Evolutionary conservation across 2,888 invertebrate genomes (phyloP), one percentile per base, ranked within the genome.

Genomic region (Schrankia costaestrigalis): DNA sequence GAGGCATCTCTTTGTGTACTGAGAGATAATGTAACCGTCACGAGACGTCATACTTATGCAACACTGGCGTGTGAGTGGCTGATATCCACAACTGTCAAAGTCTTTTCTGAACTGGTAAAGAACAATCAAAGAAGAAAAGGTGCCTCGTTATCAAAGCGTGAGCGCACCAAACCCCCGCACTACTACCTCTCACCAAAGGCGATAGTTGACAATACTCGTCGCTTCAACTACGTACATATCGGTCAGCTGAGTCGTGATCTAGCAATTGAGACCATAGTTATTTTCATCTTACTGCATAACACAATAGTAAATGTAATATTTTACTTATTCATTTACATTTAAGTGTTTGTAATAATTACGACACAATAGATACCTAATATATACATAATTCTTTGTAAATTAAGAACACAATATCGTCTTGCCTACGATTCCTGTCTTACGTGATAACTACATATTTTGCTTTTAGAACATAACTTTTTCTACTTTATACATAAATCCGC

Each of bases 31-130:
- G 70, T 48, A 51, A 55, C 52, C 71, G 76, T 84, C 84, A 83
- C 85, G 82, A 82, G 83, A 78, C 76, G 46, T 55, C 61, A 57
- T 68, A 65, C 71, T 82, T 81, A 81, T 80, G 78, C 78, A 83
- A 84, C 56, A 56, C 42, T 38, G 37, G 37, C 35, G 51, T 55
- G 56, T 61, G 46, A 51, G 56, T 63, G 57, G 48, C 54, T 48
- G 67, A 60, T 68, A 68, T 65, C 65, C 56, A 64, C 68, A 49
- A 53, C 35, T 46, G 26, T 28, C 35, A 28, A 19, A 35, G 35
- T 38, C 23, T 34, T 54, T 61, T 68, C 69, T 55, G 64, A 35
- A 37, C 49, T 61, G 66, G 72, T 71, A 69, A 56, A 45, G 51
- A 23, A 23, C n/a, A n/a, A n/a, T n/a, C n/a, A n/a, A n/a, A n/a